Conservation (phyloP, 2,797 vertebrate species). For the Pipistrellus pipistrellus region DNA sequence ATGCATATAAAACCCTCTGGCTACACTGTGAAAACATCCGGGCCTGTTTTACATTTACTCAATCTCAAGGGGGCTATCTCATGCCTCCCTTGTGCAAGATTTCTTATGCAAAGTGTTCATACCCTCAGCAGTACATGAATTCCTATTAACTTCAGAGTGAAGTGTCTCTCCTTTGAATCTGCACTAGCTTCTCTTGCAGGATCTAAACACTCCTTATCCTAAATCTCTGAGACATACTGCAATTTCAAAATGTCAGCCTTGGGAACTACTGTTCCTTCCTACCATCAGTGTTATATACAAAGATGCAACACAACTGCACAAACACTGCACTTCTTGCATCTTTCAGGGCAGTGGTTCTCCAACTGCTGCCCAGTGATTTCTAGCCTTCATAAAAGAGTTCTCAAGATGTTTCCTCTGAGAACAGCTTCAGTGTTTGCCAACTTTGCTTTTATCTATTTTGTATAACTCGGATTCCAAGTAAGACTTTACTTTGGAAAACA, state of each 20-base stretch:
- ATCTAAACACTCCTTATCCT: neutral
- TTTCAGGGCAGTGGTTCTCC: neutral
- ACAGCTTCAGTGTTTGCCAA: neutral
- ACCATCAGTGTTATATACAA: neutral
- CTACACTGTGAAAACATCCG: neutral
- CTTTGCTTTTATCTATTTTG: constrained; percentile 27
- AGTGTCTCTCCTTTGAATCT: neutral
- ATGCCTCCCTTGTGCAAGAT: neutral
- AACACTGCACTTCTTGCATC: neutral
- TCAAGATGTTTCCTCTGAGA: neutral
- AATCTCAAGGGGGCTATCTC: neutral
- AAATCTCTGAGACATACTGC: constrained; percentile 20
- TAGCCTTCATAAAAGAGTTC: neutral
- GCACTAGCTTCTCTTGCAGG: neutral
- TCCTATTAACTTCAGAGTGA: neutral
- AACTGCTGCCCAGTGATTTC: neutral
- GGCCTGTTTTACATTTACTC: neutral
- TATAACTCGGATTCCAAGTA: neutral
- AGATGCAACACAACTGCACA: neutral
- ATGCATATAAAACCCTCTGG: neutral
- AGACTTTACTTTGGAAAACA: constrained; percentile 20
- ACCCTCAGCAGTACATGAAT: neutral
- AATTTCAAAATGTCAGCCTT: neutral
- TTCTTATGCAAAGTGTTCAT: neutral
- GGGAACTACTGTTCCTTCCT: neutral